A percentile compares a stretch with the other conserved stretches of the same genome.
These are phyloP conservation scores for Crypturellus undulatus DNA, from an alignment of 2,113 vertebrate genomes.

Conservation along the genomic window DNA sequence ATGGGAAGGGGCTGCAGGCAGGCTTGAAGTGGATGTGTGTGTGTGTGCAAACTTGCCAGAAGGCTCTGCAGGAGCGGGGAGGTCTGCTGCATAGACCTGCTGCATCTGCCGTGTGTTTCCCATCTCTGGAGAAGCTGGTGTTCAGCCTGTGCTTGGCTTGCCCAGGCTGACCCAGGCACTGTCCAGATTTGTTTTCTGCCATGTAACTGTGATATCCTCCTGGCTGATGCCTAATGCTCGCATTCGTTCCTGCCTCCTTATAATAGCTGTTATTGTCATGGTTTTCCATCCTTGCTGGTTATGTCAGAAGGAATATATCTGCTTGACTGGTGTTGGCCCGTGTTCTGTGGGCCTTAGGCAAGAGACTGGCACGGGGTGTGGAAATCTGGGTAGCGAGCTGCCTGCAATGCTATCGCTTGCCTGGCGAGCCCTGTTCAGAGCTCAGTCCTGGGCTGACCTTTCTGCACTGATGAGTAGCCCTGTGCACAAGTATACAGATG, in stretches of 20 bases:
- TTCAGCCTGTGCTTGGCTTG: fast-evolving
- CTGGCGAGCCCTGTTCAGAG: neutral
- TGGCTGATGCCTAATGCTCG: neutral
- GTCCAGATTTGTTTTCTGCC: neutral
- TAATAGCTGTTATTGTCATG: neutral
- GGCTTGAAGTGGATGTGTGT: neutral
- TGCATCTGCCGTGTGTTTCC: neutral
- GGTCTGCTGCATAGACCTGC: neutral
- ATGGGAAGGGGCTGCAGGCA: fast-evolving
- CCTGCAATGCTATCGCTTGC: neutral
- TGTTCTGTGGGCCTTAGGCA: neutral
- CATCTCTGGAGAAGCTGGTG: neutral
- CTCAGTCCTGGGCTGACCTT: neutral
- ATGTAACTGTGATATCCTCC: fast-evolving
- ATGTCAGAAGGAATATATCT: neutral
- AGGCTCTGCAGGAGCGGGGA: neutral
- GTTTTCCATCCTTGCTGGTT: neutral
- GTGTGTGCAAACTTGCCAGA: neutral
- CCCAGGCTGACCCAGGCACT: fast-evolving
- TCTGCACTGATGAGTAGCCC: neutral
- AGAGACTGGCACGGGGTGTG: neutral
- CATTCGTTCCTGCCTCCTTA: neutral
- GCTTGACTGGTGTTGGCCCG: neutral
- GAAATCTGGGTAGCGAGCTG: neutral
- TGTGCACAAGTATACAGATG: neutral